Evolutionary conservation across 2,113 vertebrate genomes (phyloP).

Genomic region (Serinus canaria): DNA sequence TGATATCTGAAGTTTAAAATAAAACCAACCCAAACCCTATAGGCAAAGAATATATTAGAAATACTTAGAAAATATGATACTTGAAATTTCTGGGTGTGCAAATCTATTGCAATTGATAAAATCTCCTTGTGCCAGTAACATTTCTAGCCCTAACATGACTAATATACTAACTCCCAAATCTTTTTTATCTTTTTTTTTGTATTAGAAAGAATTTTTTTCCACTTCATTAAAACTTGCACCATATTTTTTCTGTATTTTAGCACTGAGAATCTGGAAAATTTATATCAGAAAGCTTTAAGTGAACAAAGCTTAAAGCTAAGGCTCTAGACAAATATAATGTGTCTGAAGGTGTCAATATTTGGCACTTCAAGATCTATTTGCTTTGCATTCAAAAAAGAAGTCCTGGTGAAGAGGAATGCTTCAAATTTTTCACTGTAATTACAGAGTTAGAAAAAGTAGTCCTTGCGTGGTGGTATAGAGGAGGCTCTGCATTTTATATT

Average conservation of each 20-base stretch:
- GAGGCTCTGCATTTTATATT: background rate
- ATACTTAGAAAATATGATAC: background rate
- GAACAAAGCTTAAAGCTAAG: background rate
- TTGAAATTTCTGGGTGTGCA: background rate
- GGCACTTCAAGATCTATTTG: background rate
- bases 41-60: background rate
- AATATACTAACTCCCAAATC: background rate
- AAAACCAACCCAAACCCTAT: background rate
- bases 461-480: background rate
- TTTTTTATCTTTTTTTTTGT: background rate
- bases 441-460: background rate
- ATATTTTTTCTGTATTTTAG: background rate
- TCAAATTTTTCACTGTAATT: background rate
- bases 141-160: background rate
- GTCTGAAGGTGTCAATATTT: background rate
- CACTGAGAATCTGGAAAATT: background rate
- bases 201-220: background rate
- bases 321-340: background rate
- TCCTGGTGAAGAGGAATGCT: background rate
- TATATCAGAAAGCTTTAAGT: background rate
- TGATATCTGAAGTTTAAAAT: background rate
- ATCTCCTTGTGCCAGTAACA: background rate
- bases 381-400: background rate
- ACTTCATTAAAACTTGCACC: background rate
- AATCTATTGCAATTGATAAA: background rate